These are phyloP conservation scores for Drosophila robusta DNA, from an alignment of 2,888 invertebrate species.

Conservation along the genomic window DNA sequence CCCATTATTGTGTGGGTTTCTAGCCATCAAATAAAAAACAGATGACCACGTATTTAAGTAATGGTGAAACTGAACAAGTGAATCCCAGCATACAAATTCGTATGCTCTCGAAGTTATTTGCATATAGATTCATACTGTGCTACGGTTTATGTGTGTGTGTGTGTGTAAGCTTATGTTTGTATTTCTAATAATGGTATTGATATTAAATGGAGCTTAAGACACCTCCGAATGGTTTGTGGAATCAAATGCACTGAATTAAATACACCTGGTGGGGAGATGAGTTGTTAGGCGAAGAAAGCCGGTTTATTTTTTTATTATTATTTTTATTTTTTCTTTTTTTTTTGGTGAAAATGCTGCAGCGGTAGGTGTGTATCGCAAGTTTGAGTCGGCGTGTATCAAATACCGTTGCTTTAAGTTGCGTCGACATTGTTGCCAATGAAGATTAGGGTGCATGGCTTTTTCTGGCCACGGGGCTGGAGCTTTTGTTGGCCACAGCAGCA, in stretches of 20 bases:
- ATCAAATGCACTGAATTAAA: neutral
- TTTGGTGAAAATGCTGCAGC: neutral
- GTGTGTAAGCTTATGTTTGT: neutral
- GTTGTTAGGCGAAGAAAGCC: constrained; percentile 11
- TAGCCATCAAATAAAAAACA: constrained; percentile 45
- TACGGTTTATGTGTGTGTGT: neutral
- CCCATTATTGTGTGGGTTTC: constrained; percentile 65
- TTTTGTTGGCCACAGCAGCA: constrained; percentile 46
- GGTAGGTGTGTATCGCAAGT: constrained; percentile 33
- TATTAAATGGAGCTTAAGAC: neutral
- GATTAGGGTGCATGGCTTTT: constrained; percentile 55
- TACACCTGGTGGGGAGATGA: neutral
- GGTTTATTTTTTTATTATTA: constrained; percentile 30
- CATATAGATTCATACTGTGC: constrained; percentile 9
- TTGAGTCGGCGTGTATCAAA: constrained; percentile 50
- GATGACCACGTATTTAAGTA: constrained; percentile 46
- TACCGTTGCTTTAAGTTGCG: constrained; percentile 60
- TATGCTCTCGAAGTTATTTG: constrained; percentile 15
- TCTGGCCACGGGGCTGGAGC: constrained; percentile 35
- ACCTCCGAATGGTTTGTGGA: neutral
- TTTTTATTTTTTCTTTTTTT: neutral
- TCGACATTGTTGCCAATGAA: constrained; percentile 59
- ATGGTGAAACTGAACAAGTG: constrained; percentile 39
- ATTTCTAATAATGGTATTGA: neutral
- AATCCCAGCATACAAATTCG: constrained; percentile 43